Base-by-base conservation (phyloP, 2,888 invertebrate species). In the Tenthredo notha region DNA sequence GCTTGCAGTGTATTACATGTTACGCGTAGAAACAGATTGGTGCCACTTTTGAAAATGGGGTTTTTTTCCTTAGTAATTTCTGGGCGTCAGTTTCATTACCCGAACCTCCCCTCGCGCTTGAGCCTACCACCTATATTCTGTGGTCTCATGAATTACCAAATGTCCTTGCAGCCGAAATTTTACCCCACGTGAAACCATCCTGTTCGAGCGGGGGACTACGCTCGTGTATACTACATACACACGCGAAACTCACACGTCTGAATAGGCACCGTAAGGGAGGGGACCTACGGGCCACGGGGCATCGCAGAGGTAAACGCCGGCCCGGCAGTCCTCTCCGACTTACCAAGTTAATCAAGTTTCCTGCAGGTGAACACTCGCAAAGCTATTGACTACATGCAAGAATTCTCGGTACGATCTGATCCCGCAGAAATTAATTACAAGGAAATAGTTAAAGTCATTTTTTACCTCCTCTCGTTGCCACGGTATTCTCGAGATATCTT, bases 311-410 rank as follows among this genome's bases (percentile, higher is more conserved):
- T 78, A 84, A 84, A 84, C 84, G 78, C 50, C 77, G 58, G 77
- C 61, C 84, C 61, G 15, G 37, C 50, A 50, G 72, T 65, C 84
- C 84, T 84, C 78, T 40, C 47, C 67, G 78, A 84, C 84, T 75
- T 80, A 65, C 84, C 84, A 50, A 84, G 84, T 84, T 84, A 84
- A 84, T 84, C 84, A 84, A 84, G 84, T 84, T 75, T 84, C 84
- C 84, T 78, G 77, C 77, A 75, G 37, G 43, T 50, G 78, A 61
- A 75, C 58, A 65, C 67, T 47, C 47, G 84, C 61, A 33, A 84
- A 84, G 47, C 77, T 84, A 84, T 84, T 84, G 84, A 40, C 65
- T 43, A 25, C 58, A 29, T 61, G 80, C 37, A 21, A 40, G 40
- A 61, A 80, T 80, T 80, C 80, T 21, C n/a, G 37, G 61, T 61